phyloP scores from a whole-genome alignment of 2,113 vertebrate genomes.

The Salminus brasiliensis region DNA sequence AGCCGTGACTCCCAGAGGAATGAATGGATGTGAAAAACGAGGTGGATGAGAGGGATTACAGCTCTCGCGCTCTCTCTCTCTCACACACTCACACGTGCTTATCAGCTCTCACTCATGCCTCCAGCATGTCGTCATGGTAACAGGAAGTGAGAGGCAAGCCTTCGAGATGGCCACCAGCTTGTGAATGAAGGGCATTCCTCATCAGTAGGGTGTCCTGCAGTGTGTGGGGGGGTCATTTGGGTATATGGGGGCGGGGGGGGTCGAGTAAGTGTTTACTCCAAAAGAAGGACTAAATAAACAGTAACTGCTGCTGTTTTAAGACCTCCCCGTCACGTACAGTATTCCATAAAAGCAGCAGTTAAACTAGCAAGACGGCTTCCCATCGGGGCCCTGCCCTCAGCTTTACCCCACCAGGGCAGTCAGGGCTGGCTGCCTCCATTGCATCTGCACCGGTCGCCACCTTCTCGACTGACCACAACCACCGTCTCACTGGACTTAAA shows the following conservation, averaged over 20 bases:
- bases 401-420: neutral
- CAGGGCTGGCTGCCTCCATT: neutral
- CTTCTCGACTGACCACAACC: neutral
- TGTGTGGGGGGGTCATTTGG: constrained; percentile 60
- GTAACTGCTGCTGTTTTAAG: constrained; percentile 80
- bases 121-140: constrained; percentile 72
- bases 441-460: neutral
- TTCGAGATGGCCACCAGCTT: constrained; percentile 79
- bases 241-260: neutral
- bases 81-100: constrained; percentile 54
- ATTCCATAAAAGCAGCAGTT: constrained; percentile 77
- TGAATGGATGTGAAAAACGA: constrained; percentile 73
- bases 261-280: constrained; percentile 71
- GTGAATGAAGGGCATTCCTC: constrained; percentile 80
- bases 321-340: constrained; percentile 77
- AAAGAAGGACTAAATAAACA: constrained; percentile 78
- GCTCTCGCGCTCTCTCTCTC: constrained; percentile 35
- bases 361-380: constrained; percentile 73
- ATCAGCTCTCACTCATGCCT: constrained; percentile 57
- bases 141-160: constrained; percentile 75
- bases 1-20: constrained; percentile 54
- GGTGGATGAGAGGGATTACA: constrained; percentile 67
- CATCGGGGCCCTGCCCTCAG: neutral
- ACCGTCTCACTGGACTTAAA: neutral
- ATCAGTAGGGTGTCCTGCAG: constrained; percentile 66